Evolutionary conservation across 1,140 invertebrate species (phyloP).

Genomic region (Alviniconcha marisindica): DNA sequence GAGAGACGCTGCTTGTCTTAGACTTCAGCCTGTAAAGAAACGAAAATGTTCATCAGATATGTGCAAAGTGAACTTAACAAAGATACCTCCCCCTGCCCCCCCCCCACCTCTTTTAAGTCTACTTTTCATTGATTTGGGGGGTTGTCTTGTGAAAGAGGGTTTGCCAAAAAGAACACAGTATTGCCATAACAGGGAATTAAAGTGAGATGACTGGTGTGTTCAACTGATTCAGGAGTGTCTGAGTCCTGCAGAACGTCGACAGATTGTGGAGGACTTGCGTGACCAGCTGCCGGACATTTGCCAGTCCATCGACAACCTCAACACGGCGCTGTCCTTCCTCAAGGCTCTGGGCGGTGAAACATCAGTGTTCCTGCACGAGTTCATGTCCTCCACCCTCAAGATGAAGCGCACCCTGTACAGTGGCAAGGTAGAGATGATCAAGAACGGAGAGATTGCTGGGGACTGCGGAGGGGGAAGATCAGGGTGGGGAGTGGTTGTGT

Average conservation of each 20-base stretch:
- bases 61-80: too few species aligned
- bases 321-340: conserved; percentile 63
- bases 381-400: conserved; percentile 61
- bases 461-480: not conserved
- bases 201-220: not conserved
- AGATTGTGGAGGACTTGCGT: conserved; percentile 57
- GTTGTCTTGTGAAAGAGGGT: not conserved
- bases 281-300: conserved; percentile 55
- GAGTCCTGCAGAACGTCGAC: conserved; percentile 44
- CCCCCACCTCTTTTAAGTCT: not conserved
- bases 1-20: too few species aligned
- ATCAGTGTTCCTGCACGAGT: conserved; percentile 45
- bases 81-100: too few species aligned
- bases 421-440: conserved; percentile 48
- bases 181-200: not conserved
- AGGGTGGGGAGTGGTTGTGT: too few species aligned
- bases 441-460: not conserved
- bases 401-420: conserved; percentile 55
- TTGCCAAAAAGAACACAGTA: conserved; percentile 16
- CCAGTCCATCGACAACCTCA: conserved; percentile 58
- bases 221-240: conserved; percentile 50
- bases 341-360: conserved; percentile 53
- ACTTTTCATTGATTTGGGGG: not conserved
- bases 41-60: too few species aligned
- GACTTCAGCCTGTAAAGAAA: too few species aligned